Evolutionary conservation across 1,140 invertebrate genomes (phyloP), one percentile per base, ranked within the genome.

Genomic region (Pogonomyrmex barbatus): DNA sequence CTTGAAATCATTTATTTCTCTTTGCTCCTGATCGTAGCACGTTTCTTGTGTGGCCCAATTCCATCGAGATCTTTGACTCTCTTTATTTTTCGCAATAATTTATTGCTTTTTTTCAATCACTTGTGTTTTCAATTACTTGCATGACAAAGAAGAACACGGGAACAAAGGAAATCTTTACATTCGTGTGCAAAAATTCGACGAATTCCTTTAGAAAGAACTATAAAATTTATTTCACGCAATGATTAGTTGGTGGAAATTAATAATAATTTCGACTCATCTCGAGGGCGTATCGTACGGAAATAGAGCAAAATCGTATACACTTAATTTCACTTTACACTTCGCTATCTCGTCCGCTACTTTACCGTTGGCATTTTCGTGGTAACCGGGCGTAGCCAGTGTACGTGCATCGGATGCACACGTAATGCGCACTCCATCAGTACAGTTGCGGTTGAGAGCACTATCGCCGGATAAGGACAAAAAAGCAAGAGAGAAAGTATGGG

Each of bases 251-350:
- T 54, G 12, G 24, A 10, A n/a, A n/a, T n/a, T 12, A 47, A 24
- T 17, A 33, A 45, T 45, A 54, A 68, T 82, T 58, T 58, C 30
- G 39, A 73, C 73, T 45, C 42, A n/a, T 9, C 24, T 58, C 65
- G 14, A 30, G 8, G 2, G 30, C 30, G n/a, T 17, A 45, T 39
- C 12, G 47, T 10, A 42, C 12, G 67, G 42, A 24, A 71, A 73
- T 58, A 24, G 42, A 30, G 45, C 42, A 39, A 33, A 83, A 83
- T 73, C 54, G 70, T 60, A 60, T 56, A 75, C 79, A 50, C 79
- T 83, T 83, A 83, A 83, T 83, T 83, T 83, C 68, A 75, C 54
- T 83, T 83, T 75, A 30, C 79, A 81, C 78, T 70, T 70, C 39
- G 68, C 54, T 83, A 83, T 83, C 79, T 83, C 67, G 54, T 83